Evolutionary conservation across 2,113 vertebrate species (phyloP).

Genomic region (Hippocampus guttulatus): DNA sequence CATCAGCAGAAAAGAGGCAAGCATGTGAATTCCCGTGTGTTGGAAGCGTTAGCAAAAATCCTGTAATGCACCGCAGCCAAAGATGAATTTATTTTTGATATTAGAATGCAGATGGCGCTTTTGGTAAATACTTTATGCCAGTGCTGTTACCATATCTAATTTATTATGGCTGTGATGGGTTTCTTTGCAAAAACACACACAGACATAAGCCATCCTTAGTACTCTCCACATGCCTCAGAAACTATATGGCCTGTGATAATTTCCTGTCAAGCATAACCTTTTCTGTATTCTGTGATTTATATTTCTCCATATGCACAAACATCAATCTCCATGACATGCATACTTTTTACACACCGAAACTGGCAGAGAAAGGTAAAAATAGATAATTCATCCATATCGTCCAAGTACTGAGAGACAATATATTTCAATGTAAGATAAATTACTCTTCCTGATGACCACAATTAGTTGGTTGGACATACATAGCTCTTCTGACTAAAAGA

Average conservation of each 20-base stretch:
- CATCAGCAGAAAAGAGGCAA: conserved; percentile 59
- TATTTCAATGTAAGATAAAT: background rate
- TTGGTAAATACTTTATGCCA: conserved; percentile 45
- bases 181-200: conserved; percentile 12
- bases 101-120: conserved; percentile 62
- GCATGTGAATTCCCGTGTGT: conserved; percentile 37
- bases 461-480: background rate
- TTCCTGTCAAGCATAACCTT: conserved; percentile 46
- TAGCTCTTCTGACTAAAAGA: background rate
- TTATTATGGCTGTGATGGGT: conserved; percentile 30
- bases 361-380: conserved; percentile 31
- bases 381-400: background rate
- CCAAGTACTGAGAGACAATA: background rate
- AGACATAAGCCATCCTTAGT: conserved; percentile 13
- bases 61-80: conserved; percentile 25
- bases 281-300: conserved; percentile 43
- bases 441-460: background rate
- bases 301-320: conserved; percentile 36
- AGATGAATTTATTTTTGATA: conserved; percentile 54
- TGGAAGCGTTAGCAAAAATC: conserved; percentile 39
- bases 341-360: conserved; percentile 3
- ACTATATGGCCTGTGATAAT: conserved; percentile 37
- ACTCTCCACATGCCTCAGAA: conserved; percentile 25
- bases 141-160: conserved; percentile 33
- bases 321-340: conserved; percentile 31